Evolutionary conservation across 2,113 vertebrate species (phyloP), one percentile per base, ranked within the genome.

Genomic region (Diphyllodes magnificus): DNA sequence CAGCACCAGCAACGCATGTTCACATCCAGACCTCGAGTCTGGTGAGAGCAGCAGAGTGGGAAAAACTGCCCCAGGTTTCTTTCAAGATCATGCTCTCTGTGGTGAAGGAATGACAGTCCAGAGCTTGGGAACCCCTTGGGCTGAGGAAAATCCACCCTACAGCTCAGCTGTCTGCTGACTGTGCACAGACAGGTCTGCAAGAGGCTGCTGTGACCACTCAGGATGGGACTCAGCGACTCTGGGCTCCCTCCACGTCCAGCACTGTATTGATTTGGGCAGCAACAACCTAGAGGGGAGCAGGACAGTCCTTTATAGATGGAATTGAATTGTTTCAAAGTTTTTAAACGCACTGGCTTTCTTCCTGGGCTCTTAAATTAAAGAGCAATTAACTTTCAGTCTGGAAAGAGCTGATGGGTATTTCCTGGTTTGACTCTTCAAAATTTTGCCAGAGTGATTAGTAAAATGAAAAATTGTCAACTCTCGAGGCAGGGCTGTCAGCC

Each of bases 281-380:
- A 13, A 49, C 22, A 42, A 3, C 30, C 60, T 11, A 15, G 56
- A 59, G 44, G 15, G 57, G 77, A 86, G 86, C 56, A 45, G 89
- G 65, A 81, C 69, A 64, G 51, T 59, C 39, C 86, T 91, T 63
- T 0, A 0, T 4, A 73, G 82, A 57, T 35, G 51, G 56, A 78
- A 90, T 4, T 73, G 27, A 86, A 75, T 53, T 50, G 61, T 72
- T 82, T 39, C 18, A 75, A 94, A 89, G 61, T 73, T 94, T 92
- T 86, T 42, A 85, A 92, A 81, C 11, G 75, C 44, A 21, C 2
- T 93, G 86, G 93, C 93, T 69, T 35, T 40, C 73, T 76, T 94
- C 92, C 89, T 82, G 81, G 70, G 5, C 65, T 86, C 72, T 88
- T 78, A 93, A 96, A 96, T 94, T 96, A 96, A 96, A 94, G 45